phyloP scores from a whole-genome alignment of 1,140 invertebrate species.

The Drosophila sp. region DNA sequence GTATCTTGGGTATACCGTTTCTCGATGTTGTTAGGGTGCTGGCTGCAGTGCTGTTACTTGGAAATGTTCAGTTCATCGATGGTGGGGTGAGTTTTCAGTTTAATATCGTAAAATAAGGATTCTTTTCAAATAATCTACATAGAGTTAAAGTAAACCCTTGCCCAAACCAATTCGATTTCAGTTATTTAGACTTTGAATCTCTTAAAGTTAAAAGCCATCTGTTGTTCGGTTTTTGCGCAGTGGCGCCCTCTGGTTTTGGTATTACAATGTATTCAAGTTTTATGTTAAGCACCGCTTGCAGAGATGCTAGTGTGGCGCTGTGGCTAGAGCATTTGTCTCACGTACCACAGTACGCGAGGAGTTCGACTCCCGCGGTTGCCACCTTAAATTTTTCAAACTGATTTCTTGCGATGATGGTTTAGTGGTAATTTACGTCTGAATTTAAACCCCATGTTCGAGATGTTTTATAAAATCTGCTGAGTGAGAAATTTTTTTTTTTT shows the following conservation, averaged over 20 bases:
- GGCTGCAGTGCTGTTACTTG: constrained; percentile 94
- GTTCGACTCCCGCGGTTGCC: constrained; percentile 37
- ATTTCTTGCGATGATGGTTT: constrained; percentile 73
- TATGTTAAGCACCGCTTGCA: rapidly evolving
- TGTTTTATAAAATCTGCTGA: constrained; percentile 48
- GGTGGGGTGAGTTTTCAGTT: constrained; percentile 83
- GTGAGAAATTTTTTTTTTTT: constrained; percentile 64
- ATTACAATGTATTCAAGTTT: not conserved
- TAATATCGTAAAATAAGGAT: too few species aligned
- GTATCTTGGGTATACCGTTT: constrained; percentile 96
- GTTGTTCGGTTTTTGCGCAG: not conserved
- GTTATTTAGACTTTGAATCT: not conserved
- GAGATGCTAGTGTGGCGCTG: constrained; percentile 37
- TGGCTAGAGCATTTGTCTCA: constrained; percentile 1
- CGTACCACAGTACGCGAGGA: not conserved
- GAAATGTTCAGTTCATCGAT: constrained; percentile 95
- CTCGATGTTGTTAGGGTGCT: constrained; percentile 95
- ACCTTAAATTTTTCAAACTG: not conserved
- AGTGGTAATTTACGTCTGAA: constrained; percentile 82
- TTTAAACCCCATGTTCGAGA: constrained; percentile 57
- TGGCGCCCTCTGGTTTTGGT: constrained; percentile 15
- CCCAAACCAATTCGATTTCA: too few species aligned
- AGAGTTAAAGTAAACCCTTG: too few species aligned
- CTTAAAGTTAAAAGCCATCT: constrained; percentile 9
- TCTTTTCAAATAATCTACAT: too few species aligned